Percentiles rank a stretch among this genome's conserved stretches.
Conservation (phyloP, 92 coral and sea anemone species). For the Pocillopora meandrina region DNA sequence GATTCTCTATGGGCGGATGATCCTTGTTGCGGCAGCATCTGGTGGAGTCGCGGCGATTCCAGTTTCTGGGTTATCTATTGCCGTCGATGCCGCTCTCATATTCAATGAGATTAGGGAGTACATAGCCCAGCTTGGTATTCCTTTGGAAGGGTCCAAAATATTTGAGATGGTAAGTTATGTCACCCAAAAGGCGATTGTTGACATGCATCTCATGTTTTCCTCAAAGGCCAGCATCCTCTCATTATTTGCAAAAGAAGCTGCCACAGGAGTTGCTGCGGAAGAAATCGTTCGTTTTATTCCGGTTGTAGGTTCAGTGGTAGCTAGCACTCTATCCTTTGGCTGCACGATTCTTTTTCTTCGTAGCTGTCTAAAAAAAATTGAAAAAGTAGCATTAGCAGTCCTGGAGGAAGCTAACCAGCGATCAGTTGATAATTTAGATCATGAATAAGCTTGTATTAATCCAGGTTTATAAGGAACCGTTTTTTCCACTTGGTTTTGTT, state of each 20-base stretch:
- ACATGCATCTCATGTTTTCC: background rate
- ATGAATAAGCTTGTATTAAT: too few species aligned
- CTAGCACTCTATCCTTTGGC: slow-evolving; percentile 28
- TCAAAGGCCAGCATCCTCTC: rapidly evolving
- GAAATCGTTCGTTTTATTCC: background rate
- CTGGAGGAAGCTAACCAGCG: background rate
- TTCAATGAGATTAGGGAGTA: background rate
- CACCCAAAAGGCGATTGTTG: background rate
- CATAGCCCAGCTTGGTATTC: slow-evolving; percentile 15
- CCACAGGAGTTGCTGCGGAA: background rate
- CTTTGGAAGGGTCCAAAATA: background rate
- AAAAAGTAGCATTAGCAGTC: slow-evolving; percentile 25
- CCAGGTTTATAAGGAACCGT: too few species aligned
- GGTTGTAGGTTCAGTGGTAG: background rate
- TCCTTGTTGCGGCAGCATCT: slow-evolving; percentile 8
- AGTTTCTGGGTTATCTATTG: background rate
- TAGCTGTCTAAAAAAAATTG: slow-evolving; percentile 30
- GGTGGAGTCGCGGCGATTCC: background rate
- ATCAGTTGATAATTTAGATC: too few species aligned
- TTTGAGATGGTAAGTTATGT: background rate
- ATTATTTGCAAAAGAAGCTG: too few species aligned
- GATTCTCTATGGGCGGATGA: slow-evolving; percentile 8
- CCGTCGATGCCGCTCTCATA: slow-evolving; percentile 3
- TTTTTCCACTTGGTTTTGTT: too few species aligned
- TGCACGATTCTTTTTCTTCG: too few species aligned